Percentiles rank a stretch among this genome's conserved stretches.
Evolutionary conservation across 2,888 invertebrate genomes (phyloP).

Genomic region (Stenichneumon culpator): DNA sequence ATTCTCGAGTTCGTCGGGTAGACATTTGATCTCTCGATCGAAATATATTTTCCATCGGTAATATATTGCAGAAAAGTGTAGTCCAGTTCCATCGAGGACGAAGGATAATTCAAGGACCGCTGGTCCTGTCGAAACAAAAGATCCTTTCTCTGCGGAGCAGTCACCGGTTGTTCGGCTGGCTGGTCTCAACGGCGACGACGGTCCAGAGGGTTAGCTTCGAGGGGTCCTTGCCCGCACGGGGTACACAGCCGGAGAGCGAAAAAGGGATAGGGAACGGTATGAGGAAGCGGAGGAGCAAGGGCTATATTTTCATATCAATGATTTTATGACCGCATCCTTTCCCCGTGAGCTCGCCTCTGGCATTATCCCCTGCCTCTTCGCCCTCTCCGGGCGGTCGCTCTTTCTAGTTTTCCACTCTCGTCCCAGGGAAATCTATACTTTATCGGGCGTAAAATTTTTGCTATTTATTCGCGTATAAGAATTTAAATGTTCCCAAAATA

Average conservation of each 20-base stretch:
- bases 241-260: slow-evolving; percentile 37
- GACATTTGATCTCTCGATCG: background rate
- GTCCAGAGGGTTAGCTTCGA: slow-evolving; percentile 50
- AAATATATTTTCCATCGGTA: background rate
- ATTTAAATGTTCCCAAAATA: slow-evolving; percentile 85
- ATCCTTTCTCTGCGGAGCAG: slow-evolving; percentile 69
- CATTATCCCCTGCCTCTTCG: slow-evolving; percentile 64
- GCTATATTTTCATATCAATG: slow-evolving; percentile 85
- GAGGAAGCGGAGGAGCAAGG: slow-evolving; percentile 62
- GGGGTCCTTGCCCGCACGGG: slow-evolving; percentile 35
- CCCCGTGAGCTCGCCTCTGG: slow-evolving; percentile 58
- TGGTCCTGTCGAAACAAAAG: slow-evolving; percentile 77
- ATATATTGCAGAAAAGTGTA: background rate
- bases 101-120: slow-evolving; percentile 30
- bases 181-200: slow-evolving; percentile 75
- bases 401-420: slow-evolving; percentile 65
- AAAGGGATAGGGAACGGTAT: slow-evolving; percentile 42
- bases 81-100: slow-evolving; percentile 22
- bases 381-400: slow-evolving; percentile 69
- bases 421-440: slow-evolving; percentile 84
- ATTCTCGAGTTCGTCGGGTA: background rate
- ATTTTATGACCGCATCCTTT: slow-evolving; percentile 83
- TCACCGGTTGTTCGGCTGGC: slow-evolving; percentile 76
- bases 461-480: slow-evolving; percentile 86
- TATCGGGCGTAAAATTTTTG: slow-evolving; percentile 85